Base-by-base conservation (phyloP, 2,888 invertebrate species). In the Smittia sp. region DNA sequence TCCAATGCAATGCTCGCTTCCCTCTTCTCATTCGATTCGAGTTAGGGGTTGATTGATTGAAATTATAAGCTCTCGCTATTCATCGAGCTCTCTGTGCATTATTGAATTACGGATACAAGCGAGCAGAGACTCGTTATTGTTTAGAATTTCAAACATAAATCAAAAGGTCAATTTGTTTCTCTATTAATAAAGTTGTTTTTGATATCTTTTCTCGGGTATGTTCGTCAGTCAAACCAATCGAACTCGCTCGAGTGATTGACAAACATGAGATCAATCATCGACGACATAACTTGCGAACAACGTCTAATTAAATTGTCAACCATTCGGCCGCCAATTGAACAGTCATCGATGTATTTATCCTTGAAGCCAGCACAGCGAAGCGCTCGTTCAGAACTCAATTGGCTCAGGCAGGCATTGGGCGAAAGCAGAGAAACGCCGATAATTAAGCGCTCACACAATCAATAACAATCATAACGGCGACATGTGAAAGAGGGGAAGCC, bases 41-140 rank as follows among this genome's bases (percentile, higher is more conserved):
- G 15, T n/a, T 18, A 63, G 25, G 46, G 63, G 63, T 63, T 63
- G 63, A 63, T 63, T 63, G 63, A 25, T 63, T 63, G 63, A 63
- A 63, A 63, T 63, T 58, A 58, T 58, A 22, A 58, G 58, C 58
- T 22, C 22, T 58, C 20, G 25, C 20, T 63, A 63, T 63, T 63
- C 58, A 58, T 46, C 46, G 46, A 46, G 32, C 3, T 6, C 32
- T 32, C 9, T 6, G 32, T 32, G 32, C 32, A 32, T 32, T 32
- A 46, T 46, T 15, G n/a, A 46, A 46, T 32, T n/a, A 46, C 46
- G n/a, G n/a, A n/a, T n/a, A n/a, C n/a, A n/a, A n/a, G n/a, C n/a
- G n/a, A 38, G 11, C 20, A 58, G 58, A 22, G 22, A 58, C 18
- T 58, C 15, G n/a, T 13, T 46, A 6, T 46, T 15, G 46, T 46